These are phyloP conservation scores for Cordilura impudica DNA, from an alignment of 2,888 invertebrate species.

Conservation along the genomic window DNA sequence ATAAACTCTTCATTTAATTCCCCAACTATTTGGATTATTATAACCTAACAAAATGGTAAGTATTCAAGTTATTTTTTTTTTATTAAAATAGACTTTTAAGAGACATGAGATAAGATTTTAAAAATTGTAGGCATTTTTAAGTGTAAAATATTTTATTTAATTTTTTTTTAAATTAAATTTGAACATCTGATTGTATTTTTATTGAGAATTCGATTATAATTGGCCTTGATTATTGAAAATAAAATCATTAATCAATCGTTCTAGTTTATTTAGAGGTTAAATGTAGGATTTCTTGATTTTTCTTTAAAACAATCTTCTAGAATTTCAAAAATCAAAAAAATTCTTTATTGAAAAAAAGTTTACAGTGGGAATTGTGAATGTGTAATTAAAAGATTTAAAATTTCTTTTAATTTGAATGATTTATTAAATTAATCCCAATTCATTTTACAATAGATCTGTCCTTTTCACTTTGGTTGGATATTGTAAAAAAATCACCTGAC, in stretches of 20 bases:
- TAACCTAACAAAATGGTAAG: constrained; percentile 66
- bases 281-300: constrained; percentile 66
- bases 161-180: constrained; percentile 12
- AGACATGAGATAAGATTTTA: constrained; percentile 32
- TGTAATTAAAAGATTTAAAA: too few relatives aligned
- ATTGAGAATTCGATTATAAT: constrained; percentile 10
- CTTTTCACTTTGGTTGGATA: too few relatives aligned
- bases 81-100: not conserved
- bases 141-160: not conserved
- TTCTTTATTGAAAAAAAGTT: too few relatives aligned
- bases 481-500: too few relatives aligned
- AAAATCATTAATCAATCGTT: constrained; percentile 53
- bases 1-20: constrained; percentile 16
- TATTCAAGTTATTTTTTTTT: not conserved
- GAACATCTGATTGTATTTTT: constrained; percentile 37
- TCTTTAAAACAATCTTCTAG: constrained; percentile 14
- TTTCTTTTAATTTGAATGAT: too few relatives aligned
- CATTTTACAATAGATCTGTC: too few relatives aligned
- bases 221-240: constrained; percentile 66
- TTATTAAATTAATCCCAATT: too few relatives aligned
- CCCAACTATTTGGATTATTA: constrained; percentile 50
- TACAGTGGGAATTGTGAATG: too few relatives aligned
- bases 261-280: constrained; percentile 68
- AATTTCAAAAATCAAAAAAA: constrained; percentile 43
- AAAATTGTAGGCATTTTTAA: too few relatives aligned